Evolutionary conservation across 1,140 invertebrate species (phyloP), one percentile per base, ranked within the genome.

Genomic region (Micrasema longulum): DNA sequence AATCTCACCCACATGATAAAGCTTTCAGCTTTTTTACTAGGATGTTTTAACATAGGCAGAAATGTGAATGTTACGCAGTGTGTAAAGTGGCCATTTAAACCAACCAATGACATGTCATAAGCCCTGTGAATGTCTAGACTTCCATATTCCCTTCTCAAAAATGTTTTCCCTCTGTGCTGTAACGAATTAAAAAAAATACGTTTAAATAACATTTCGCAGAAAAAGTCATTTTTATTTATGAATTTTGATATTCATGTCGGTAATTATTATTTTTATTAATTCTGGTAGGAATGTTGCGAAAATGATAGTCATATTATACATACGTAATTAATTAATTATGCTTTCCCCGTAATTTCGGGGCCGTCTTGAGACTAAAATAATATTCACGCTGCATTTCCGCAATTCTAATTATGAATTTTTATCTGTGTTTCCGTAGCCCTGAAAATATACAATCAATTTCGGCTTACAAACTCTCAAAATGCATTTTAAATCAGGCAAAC

Each of bases 351-450:
- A 57, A 57, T 57, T 6, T 18, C 26, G 26, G 31, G 36, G 2
- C 20, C 31, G 53, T 31, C 53, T 57, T 57, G 53, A 38, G 14
- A 38, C 31, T 6, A 10, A 38, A 57, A 36, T 16, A 57, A n/a
- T n/a, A n/a, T n/a, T 16, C 10, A n/a, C n/a, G n/a, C 31, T 57
- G 53, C 53, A 36, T 36, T 57, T 57, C 53, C 53, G 53, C 53
- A 14, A 57, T 16, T 57, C 53, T 18, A n/a, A 23, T 52, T 57
- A 31, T 35, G 35, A 14, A 38, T 38, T 31, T 14, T 57, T 57
- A 57, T 57, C 53, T 57, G 31, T 16, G 20, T 26, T 57, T 57
- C 53, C 53, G 53, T 18, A 57, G 53, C 53, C 53, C 53, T 57
- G 53, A 57, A 57, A 57, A 36, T 57, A 57, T 57, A 31, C 53